Evolutionary conservation across 1,140 invertebrate genomes (phyloP), one percentile per base, ranked within the genome.

Genomic region (Dysdera silvatica): DNA sequence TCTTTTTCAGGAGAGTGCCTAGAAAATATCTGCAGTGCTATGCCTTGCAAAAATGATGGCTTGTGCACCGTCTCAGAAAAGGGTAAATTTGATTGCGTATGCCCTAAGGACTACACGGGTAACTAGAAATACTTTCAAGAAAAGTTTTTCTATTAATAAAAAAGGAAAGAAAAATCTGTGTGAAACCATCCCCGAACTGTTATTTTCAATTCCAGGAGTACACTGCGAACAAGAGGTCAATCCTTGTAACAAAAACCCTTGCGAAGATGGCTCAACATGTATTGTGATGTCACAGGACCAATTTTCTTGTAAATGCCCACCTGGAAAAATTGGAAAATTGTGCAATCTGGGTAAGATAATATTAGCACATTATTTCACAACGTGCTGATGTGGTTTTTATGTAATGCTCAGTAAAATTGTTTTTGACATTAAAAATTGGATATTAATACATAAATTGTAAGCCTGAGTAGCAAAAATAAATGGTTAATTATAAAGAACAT

Each of bases 261-360:
- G 87, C 73, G 80, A 83, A 68, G 79, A 83, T 68, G 87, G 85
- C 33, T 82, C 86, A 53, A 86, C 84, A 40, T 91, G 88, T 74
- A 81, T 82, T 70, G 74, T 85, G 40, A 82, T 85, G 7, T 81
- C 81, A 78, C 82, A 83, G 4, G 85, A 80, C 59, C 80, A 82
- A 8, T 91, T 87, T 75, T 80, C 82, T 23, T 93, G 90, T 76
- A 78, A 85, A 35, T 93, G 90, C 76, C 74, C 81, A 18, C 79
- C 81, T 33, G 83, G 83, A 69, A 84, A 83, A 71, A 85, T 84
- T 24, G 89, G 89, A 33, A 74, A 77, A 28, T 77, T 79, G 32
- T 85, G 84, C 72, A 80, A 85, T 74, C 80, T 80, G 68, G 71
- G 83, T 85, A 73, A 79, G 78, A n/a, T n/a, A n/a, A n/a, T n/a